Evolutionary conservation across 2,113 vertebrate species (phyloP), one percentile per base, ranked within the genome.

Genomic region (Peromyscus polionotus): DNA sequence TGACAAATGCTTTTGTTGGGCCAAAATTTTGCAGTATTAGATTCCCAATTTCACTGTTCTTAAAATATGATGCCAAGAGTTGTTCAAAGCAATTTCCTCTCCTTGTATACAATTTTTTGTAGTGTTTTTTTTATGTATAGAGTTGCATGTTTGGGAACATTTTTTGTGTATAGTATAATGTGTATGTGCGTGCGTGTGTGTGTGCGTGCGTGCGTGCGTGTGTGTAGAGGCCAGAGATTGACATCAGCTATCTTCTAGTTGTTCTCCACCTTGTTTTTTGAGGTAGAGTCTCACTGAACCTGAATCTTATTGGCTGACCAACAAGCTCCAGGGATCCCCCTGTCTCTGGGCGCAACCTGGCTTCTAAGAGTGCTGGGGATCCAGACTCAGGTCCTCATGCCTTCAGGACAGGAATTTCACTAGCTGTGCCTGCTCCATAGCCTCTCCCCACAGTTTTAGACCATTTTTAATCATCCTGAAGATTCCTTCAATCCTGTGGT

Each of bases 1-100:
- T 93, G 61, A 89, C 59, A 93, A 77, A 65, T 94, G 96, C n/a
- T 90, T 95, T 93, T 91, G 42, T 84, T 93, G 36, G 51, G 79
- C 42, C 51, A 33, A 17, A 91, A 95, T 75, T 95, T 84, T 93
- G 54, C 68, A 88, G 48, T 75, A 80, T 93, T 92, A 72, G 28
- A 61, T 75, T 91, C 67, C 67, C 65, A 70, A 92, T 96, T 93
- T 93, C 59, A 68, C 39, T 68, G 14, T 48, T 91, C 54, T 88
- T 96, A 88, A 97, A 95, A 81, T 76, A 65, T 16, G 88, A 61
- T 33, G 45, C 73, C 48, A 17, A 72, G 72, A 91, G 48, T 65
- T 31, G 48, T 57, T 95, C 39, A 91, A 83, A 96, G 42, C 5
- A 48, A 36, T n/a, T 63, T 79, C 54, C n/a, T 24, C 36, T 31